Evolutionary conservation across 2,113 vertebrate genomes (phyloP), one percentile per base, ranked within the genome.

Genomic region (Cephalopterus ornatus): DNA sequence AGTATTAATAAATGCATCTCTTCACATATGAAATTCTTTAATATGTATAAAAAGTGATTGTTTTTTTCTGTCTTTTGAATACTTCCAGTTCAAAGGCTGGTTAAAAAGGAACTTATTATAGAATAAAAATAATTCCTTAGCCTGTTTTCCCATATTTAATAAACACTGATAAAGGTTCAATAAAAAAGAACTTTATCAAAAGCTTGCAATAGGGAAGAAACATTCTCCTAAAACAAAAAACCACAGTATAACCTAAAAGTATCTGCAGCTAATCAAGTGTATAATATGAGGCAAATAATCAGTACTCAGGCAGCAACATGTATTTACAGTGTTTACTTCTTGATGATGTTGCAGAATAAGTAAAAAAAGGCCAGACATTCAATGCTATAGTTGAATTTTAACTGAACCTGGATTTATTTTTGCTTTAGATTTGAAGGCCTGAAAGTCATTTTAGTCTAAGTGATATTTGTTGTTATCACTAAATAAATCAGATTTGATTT

Each of bases 401-500:
- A 53, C 47, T 59, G 30, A 81, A 78, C 18, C 2, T 32, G 91
- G 35, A 68, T 91, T 95, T 95, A 95, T 61, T 91, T 91, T 76
- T 94, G 19, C 13, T 89, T 95, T 67, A 75, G 32, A 55, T 47
- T 37, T 88, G 78, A 77, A 78, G 28, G 27, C 14, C 17, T 56
- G 65, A 83, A 93, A 90, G 92, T 95, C 16, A 80, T 92, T 97
- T 96, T 63, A 70, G 62, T 67, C 83, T 44, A 96, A 94, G 63
- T 49, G 8, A 16, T 72, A 90, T 86, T 95, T 92, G 62, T 68
- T 42, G 55, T 53, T 93, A 88, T 77, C 85, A 90, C 32, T 94
- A 92, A 93, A 81, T 33, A 95, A 96, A 95, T 95, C 59, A 35
- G 72, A 88, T 44, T 92, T 65, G 2, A 87, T 95, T 91, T 96